phyloP scores from a whole-genome alignment of 2,888 invertebrate genomes.

The Chalcosyrphus nemorum region DNA sequence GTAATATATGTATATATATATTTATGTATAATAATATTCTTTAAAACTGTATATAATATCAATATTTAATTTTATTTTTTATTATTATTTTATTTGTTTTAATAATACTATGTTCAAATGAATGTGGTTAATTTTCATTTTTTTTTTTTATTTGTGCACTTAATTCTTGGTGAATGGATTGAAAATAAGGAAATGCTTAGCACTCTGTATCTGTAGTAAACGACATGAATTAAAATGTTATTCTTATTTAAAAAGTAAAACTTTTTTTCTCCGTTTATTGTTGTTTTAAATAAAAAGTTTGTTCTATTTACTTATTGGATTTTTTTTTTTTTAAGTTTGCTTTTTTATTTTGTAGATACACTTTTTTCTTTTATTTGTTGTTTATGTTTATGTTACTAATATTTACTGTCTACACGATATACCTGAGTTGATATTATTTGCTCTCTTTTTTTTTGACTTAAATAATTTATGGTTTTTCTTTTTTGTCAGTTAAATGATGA shows the following conservation, averaged over 20 bases:
- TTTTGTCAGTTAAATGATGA: neutral
- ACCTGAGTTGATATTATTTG: conserved; percentile 51
- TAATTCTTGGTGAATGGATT: neutral
- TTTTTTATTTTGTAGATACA: neutral
- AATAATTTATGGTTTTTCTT: neutral
- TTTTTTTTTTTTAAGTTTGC: conserved; percentile 6
- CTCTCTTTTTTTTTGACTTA: conserved; percentile 7
- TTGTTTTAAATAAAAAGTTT: neutral
- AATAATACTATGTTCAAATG: conserved; percentile 28
- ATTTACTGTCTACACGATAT: conserved; percentile 37
- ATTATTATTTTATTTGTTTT: neutral
- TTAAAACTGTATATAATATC: conserved; percentile 39
- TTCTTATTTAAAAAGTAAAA: neutral
- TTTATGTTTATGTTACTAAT: conserved; percentile 2
- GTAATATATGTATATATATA: conserved; percentile 25
- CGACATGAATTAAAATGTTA: neutral
- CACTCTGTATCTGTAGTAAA: neutral
- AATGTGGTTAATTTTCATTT: neutral
- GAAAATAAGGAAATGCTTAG: conserved; percentile 2
- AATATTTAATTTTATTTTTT: conserved; percentile 6
- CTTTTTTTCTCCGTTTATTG: neutral
- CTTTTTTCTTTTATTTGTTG: neutral
- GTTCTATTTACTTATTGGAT: neutral
- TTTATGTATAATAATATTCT: conserved; percentile 45
- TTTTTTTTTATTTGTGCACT: conserved; percentile 20